phyloP scores from a whole-genome alignment of 2,888 invertebrate genomes.

The Drosophila percnosoma region DNA sequence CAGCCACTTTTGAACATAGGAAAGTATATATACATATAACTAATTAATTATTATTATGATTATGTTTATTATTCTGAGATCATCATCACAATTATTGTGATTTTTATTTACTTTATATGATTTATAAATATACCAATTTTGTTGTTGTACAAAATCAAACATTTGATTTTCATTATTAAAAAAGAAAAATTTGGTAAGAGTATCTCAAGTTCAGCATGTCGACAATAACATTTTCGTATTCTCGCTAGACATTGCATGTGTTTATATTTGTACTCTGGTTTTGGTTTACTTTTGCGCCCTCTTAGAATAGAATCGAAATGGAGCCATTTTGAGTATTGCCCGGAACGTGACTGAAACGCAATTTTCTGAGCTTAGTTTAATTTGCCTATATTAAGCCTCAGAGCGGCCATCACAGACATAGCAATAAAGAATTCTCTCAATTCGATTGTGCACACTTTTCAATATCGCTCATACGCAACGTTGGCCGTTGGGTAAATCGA shows the following conservation, averaged over 20 bases:
- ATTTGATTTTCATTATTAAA: not conserved
- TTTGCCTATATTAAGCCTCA: slow-evolving; percentile 66
- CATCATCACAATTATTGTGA: not conserved
- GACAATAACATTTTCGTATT: not conserved
- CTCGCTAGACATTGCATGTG: slow-evolving; percentile 53
- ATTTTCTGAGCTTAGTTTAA: slow-evolving; percentile 77
- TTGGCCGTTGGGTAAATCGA: slow-evolving; percentile 23
- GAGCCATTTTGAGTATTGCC: slow-evolving; percentile 67
- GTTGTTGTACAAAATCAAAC: not conserved
- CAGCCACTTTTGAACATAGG: not conserved
- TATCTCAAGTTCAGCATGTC: not conserved
- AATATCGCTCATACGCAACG: slow-evolving; percentile 63
- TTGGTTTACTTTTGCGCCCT: slow-evolving; percentile 30
- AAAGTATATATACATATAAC: not conserved
- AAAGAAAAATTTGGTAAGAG: slow-evolving; percentile 5
- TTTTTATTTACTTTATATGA: not conserved
- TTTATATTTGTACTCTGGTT: slow-evolving; percentile 51
- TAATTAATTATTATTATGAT: not conserved
- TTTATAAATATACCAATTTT: not conserved
- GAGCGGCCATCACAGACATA: slow-evolving; percentile 20
- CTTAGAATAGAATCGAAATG: slow-evolving; percentile 51
- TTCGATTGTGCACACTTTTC: slow-evolving; percentile 51
- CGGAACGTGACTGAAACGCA: slow-evolving; percentile 76
- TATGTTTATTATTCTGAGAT: not conserved
- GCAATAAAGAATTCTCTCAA: slow-evolving; percentile 54